Evolutionary conservation across 2,113 vertebrate genomes (phyloP).

Genomic region (Apaloderma vittatum): DNA sequence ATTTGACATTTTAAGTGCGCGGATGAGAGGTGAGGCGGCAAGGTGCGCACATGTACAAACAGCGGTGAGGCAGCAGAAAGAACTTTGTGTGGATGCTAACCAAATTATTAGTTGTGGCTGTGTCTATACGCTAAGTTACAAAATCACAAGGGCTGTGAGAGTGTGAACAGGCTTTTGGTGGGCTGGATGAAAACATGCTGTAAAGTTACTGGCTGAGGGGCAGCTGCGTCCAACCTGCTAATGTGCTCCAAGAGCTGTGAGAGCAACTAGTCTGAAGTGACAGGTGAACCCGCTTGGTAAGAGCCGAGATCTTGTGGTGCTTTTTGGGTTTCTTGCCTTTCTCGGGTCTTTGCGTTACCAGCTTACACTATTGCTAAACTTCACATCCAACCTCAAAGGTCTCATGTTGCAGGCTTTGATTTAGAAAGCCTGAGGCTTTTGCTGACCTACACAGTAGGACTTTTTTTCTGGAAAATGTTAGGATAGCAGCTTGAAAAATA

Average conservation of each 20-base stretch:
- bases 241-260: not conserved
- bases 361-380: not conserved
- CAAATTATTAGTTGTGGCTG: not conserved
- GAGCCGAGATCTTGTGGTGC: not conserved
- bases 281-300: not conserved
- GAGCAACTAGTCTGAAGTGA: not conserved
- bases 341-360: not conserved
- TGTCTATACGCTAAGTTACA: not conserved
- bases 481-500: not conserved
- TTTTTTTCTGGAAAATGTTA: not conserved
- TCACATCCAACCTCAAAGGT: not conserved
- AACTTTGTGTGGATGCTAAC: not conserved
- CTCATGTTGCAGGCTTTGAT: not conserved
- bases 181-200: not conserved
- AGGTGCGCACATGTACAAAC: not conserved
- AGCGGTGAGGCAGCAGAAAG: not conserved
- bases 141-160: not conserved
- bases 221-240: not conserved
- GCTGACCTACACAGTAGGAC: not conserved
- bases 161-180: not conserved
- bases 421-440: not conserved
- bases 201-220: not conserved
- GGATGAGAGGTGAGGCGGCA: not conserved
- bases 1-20: not conserved
- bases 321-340: not conserved